Evolutionary conservation across 1,140 invertebrate species (phyloP).

Genomic region (Trichoplusia ni): DNA sequence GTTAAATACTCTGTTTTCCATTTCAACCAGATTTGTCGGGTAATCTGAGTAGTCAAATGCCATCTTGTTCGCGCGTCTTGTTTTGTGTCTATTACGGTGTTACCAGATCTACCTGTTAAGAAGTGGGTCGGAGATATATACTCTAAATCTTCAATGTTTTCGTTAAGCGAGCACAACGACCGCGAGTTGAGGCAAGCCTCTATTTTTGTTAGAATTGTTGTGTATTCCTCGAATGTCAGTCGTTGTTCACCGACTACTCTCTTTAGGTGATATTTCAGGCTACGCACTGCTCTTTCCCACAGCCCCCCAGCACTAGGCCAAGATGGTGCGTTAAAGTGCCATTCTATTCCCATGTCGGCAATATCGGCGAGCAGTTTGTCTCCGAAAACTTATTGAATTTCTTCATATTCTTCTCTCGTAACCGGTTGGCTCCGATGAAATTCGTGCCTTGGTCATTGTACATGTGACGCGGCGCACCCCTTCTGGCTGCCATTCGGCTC

Average conservation of each 20-base stretch:
- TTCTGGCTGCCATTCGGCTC: neutral
- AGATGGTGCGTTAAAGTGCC: neutral
- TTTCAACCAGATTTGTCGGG: slow-evolving; percentile 21
- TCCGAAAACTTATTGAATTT: neutral
- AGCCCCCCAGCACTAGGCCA: neutral
- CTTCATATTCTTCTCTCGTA: neutral
- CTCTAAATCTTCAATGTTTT: neutral
- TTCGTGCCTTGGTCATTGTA: neutral
- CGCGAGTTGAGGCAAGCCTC: neutral
- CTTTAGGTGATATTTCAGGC: neutral
- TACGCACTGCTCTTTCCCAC: neutral
- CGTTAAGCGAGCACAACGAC: neutral
- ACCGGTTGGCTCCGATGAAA: neutral
- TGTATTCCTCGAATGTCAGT: neutral
- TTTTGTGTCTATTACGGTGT: slow-evolving; percentile 21
- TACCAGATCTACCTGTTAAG: neutral
- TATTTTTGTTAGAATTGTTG: neutral
- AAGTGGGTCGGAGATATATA: neutral
- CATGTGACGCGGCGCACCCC: neutral
- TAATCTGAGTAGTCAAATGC: slow-evolving; percentile 18
- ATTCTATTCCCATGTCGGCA: neutral
- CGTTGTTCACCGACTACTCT: neutral
- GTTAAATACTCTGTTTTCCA: slow-evolving; percentile 27
- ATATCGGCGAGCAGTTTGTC: neutral
- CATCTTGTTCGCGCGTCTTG: slow-evolving; percentile 15